phyloP scores from a whole-genome alignment of 2,113 vertebrate species.

The Probosciger aterrimus region DNA sequence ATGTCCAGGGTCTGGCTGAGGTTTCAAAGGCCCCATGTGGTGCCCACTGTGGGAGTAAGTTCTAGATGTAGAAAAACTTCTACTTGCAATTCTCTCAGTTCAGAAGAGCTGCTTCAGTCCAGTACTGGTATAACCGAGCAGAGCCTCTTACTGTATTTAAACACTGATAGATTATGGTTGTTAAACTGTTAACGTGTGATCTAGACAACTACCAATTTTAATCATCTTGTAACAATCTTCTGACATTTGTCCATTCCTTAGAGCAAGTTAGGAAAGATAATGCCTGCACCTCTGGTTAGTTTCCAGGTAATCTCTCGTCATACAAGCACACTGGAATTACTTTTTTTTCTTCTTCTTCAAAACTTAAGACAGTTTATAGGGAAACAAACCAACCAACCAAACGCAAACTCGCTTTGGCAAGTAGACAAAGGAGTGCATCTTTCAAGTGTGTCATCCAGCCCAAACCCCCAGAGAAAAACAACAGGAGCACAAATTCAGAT shows the following conservation, averaged over 20 bases:
- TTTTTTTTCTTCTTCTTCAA: neutral
- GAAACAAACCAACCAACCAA: slow-evolving; percentile 22
- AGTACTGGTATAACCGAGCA: neutral
- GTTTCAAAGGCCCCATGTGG: neutral
- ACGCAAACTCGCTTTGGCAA: slow-evolving; percentile 4
- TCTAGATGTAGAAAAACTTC: neutral
- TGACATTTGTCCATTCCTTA: neutral
- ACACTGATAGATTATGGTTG: neutral
- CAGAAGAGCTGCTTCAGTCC: neutral
- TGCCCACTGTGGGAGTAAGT: neutral
- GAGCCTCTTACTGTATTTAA: neutral
- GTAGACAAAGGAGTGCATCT: neutral
- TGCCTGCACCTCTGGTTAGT: neutral
- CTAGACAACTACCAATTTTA: neutral
- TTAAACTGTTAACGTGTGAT: neutral
- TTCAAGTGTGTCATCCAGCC: neutral
- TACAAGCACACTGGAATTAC: neutral
- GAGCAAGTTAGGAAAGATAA: neutral
- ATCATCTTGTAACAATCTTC: slow-evolving; percentile 1
- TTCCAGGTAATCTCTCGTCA: neutral
- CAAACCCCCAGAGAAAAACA: neutral
- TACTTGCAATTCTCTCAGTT: neutral
- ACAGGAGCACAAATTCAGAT: slow-evolving; percentile 1
- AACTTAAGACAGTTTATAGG: neutral
- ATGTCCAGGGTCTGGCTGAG: neutral